These are phyloP conservation scores for Gobius niger DNA, from an alignment of 2,113 vertebrate species.

Conservation along the genomic window DNA sequence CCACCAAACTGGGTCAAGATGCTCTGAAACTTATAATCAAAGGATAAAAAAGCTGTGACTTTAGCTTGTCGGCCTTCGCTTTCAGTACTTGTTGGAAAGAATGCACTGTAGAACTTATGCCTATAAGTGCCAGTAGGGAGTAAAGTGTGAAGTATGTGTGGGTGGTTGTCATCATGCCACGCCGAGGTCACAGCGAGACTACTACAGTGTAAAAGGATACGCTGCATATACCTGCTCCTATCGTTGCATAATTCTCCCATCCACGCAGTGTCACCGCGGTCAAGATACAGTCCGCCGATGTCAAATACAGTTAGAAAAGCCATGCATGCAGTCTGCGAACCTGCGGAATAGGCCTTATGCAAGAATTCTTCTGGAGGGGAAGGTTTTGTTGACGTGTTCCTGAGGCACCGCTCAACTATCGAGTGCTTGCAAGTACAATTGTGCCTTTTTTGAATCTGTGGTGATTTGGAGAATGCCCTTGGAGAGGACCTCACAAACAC, in stretches of 20 bases:
- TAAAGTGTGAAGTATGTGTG: conserved; percentile 32
- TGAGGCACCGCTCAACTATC: conserved; percentile 29
- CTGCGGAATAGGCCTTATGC: not conserved
- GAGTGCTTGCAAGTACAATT: conserved; percentile 33
- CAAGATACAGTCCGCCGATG: conserved; percentile 37
- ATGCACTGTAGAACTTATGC: not conserved
- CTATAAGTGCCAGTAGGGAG: conserved; percentile 5
- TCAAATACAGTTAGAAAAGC: conserved; percentile 29
- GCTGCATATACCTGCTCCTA: conserved; percentile 20
- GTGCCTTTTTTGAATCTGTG: conserved; percentile 27
- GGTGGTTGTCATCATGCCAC: conserved; percentile 36
- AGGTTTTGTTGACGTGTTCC: conserved; percentile 10
- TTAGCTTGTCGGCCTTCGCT: not conserved
- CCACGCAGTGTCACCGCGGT: conserved; percentile 37
- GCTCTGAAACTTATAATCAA: not conserved
- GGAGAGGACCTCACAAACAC: conserved; percentile 44
- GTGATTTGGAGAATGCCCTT: conserved; percentile 41
- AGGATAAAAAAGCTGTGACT: not conserved
- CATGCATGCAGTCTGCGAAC: not conserved
- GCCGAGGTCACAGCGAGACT: conserved; percentile 30
- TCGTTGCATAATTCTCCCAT: conserved; percentile 34
- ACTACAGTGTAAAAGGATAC: conserved; percentile 12
- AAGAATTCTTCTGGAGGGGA: conserved; percentile 12
- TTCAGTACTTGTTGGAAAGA: not conserved
- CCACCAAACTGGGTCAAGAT: not conserved